A percentile compares a stretch with the other conserved stretches of the same genome.
Conservation (phyloP, 2,888 invertebrate genomes). For the Lepas anatifera region DNA sequence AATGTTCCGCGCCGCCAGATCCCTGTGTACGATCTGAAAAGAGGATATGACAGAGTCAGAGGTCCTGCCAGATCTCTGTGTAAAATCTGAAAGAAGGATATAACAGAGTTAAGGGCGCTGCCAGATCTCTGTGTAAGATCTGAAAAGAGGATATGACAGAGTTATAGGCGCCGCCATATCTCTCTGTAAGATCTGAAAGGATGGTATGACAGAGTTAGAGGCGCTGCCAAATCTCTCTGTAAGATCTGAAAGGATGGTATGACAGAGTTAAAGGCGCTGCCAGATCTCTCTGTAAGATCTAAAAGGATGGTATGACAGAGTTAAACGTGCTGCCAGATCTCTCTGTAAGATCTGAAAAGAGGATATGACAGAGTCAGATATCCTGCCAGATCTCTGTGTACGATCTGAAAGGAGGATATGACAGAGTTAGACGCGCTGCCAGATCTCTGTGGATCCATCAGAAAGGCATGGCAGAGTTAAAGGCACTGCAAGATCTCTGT, state of each 20-base stretch:
- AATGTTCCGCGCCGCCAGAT: conserved; percentile 69
- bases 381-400: conserved; percentile 71
- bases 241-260: conserved; percentile 56
- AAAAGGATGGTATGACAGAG: conserved; percentile 45
- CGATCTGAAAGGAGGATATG: conserved; percentile 53
- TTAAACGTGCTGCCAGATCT: conserved; percentile 69
- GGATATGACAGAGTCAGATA: conserved; percentile 62
- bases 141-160: conserved; percentile 45
- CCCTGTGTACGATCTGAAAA: conserved; percentile 65
- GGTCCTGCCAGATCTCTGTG: conserved; percentile 73
- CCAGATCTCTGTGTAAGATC: conserved; percentile 75
- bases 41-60: conserved; percentile 56
- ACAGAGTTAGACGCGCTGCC: conserved; percentile 69
- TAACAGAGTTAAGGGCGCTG: conserved; percentile 66
- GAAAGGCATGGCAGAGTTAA: conserved; percentile 63
- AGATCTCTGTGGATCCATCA: conserved; percentile 68
- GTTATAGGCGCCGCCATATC: conserved; percentile 74
- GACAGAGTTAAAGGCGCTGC: conserved; percentile 72
- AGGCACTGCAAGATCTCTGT: conserved; percentile 69
- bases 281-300: conserved; percentile 75
- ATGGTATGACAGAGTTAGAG: conserved; percentile 63
- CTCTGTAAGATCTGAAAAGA: conserved; percentile 63
- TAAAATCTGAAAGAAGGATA: conserved; percentile 54
- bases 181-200: conserved; percentile 61
- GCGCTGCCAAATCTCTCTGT: conserved; percentile 69